Percentiles rank a stretch among this genome's conserved stretches.
Evolutionary conservation across 2,797 vertebrate species (phyloP).

Genomic region (Acanthurus lineatus): DNA sequence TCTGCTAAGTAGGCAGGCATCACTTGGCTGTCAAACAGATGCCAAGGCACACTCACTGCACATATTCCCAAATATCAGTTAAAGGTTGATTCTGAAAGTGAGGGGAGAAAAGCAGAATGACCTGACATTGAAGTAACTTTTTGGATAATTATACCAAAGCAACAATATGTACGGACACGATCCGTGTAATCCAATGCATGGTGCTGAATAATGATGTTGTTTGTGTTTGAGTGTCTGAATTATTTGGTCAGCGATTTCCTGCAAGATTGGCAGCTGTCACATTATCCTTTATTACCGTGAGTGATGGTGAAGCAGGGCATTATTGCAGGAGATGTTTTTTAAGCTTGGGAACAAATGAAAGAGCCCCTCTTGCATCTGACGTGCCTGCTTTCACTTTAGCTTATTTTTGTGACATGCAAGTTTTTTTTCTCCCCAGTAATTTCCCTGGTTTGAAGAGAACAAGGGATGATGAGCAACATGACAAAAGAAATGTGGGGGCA

Average conservation of each 20-base stretch:
- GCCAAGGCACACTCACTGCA: constrained; percentile 57
- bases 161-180: not conserved
- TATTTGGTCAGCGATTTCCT: constrained; percentile 7
- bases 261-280: constrained; percentile 8
- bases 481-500: not conserved
- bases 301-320: not conserved
- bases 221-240: constrained; percentile 22
- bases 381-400: too few species aligned
- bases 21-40: constrained; percentile 64
- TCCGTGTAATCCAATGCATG: not conserved
- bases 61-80: constrained; percentile 70
- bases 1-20: constrained; percentile 75
- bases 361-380: not conserved
- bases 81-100: constrained; percentile 66
- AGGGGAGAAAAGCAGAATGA: constrained; percentile 30
- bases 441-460: not conserved
- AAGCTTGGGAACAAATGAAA: constrained; percentile 9
- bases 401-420: constrained; percentile 5
- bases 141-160: constrained; percentile 25
- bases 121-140: constrained; percentile 42
- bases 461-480: not conserved
- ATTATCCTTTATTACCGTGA: not conserved
- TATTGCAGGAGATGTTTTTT: constrained; percentile 9
- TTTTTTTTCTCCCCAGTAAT: not conserved
- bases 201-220: constrained; percentile 14